Percentiles rank a stretch among this genome's conserved stretches.
phyloP scores from a whole-genome alignment of 2,888 invertebrate species.

The Aspidiotus rigidus region DNA sequence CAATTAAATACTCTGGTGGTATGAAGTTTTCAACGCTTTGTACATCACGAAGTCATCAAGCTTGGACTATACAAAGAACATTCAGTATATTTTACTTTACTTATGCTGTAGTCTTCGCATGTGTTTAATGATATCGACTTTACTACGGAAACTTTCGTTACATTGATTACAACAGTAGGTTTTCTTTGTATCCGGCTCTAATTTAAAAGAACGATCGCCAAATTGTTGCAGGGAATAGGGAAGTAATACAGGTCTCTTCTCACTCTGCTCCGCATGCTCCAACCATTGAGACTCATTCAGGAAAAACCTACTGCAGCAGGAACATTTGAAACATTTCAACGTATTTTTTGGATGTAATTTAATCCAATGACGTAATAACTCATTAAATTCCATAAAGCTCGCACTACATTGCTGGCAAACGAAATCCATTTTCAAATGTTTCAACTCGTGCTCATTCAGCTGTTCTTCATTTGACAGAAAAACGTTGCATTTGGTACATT shows the following conservation, averaged over 20 bases:
- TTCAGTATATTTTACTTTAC: no score
- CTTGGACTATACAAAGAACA: no score
- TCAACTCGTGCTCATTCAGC: neutral
- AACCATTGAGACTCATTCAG: neutral
- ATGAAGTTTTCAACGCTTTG: no score
- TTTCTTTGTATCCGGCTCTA: neutral
- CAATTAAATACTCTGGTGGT: no score
- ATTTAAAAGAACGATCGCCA: neutral
- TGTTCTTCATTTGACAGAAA: neutral
- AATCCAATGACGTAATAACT: neutral
- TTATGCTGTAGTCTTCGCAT: neutral
- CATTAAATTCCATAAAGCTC: neutral
- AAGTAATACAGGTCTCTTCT: neutral
- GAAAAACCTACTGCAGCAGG: neutral
- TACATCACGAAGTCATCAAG: no score
- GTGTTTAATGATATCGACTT: neutral
- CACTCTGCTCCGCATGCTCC: neutral
- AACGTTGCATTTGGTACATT: neutral
- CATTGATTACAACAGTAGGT: neutral
- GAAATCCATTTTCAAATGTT: neutral
- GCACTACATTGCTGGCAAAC: neutral
- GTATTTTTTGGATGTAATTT: neutral
- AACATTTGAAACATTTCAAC: neutral
- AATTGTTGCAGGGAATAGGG: neutral
- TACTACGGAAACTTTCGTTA: conserved; percentile 2